phyloP scores from a whole-genome alignment of 2,113 vertebrate genomes.

The Catagonus wagneri region DNA sequence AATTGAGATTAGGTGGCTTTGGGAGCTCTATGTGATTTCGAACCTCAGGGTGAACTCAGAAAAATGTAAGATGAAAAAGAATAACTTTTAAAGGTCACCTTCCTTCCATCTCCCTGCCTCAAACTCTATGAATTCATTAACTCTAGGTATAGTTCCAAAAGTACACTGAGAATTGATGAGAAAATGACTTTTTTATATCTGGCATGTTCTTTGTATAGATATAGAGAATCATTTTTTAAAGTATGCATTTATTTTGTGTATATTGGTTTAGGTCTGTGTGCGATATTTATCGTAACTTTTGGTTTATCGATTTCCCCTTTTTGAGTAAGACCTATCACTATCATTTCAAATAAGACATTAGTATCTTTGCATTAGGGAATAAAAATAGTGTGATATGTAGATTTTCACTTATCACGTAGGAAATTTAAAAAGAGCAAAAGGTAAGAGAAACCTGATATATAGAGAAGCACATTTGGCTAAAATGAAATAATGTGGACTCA shows the following conservation, averaged over 20 bases:
- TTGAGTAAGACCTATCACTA: background rate
- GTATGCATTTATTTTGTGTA: background rate
- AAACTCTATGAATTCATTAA: background rate
- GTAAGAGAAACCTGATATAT: background rate
- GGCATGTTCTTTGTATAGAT: background rate
- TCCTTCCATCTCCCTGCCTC: background rate
- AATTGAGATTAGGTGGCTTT: background rate
- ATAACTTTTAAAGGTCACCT: background rate
- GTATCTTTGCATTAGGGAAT: conserved; percentile 20
- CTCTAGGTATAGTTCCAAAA: background rate
- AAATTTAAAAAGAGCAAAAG: background rate
- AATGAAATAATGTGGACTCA: background rate
- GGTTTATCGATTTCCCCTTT: background rate
- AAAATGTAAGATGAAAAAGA: background rate
- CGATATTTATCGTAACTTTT: background rate
- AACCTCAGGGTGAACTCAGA: background rate
- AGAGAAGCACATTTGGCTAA: background rate
- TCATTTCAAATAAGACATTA: too few relatives aligned
- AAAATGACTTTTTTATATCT: background rate
- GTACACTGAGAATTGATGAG: background rate
- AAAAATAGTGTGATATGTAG: background rate
- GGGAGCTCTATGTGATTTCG: background rate
- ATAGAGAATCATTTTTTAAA: background rate
- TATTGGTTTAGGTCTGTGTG: background rate
- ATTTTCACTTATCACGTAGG: background rate